Base-by-base conservation (phyloP, 2,888 invertebrate genomes). In the Branchipolynoe longqiensis region DNA sequence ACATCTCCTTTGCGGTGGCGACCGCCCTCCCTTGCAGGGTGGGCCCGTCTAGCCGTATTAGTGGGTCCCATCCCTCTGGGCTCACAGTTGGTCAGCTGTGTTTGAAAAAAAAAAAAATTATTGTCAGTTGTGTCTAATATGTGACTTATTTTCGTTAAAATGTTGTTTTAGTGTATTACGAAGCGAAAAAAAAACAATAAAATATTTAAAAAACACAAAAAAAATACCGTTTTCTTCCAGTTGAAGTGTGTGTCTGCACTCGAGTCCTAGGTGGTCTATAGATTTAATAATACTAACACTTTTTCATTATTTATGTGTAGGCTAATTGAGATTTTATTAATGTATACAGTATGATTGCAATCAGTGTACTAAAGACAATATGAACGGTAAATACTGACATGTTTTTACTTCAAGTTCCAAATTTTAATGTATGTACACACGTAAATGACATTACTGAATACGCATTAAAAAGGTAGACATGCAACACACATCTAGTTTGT, bases 111-210 rank as follows among this genome's bases (percentile, higher is more conserved):
- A n/a, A n/a, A 48, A 78, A 78, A 78, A 48, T 54, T 48, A n/a
- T 78, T 25, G 78, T 78, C 78, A 78, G 78, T 78, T 78, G 78
- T 78, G 78, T 78, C 78, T n/a, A 78, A 78, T 78, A 78, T 78
- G 78, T 78, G 78, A 78, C 78, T 78, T 78, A 78, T 78, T 78
- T 78, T 78, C 48, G 78, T 78, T 78, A 78, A 78, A 78, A 41
- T 78, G 78, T 78, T 78, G 78, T 78, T 78, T 78, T 78, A 78
- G 78, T 78, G 78, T 78, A 78, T 48, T 78, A 78, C 48, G 25
- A 78, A 78, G 38, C 69, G 38, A 69, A 69, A 69, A 69, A 69
- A 69, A 48, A 6, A 78, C 2, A 41, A 48, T 48, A 73, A 40
- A 73, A 73, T 28, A n/a, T n/a, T n/a, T n/a, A n/a, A n/a, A n/a